Base-by-base conservation (phyloP, 2,113 vertebrate genomes). In the Aegithalos caudatus region DNA sequence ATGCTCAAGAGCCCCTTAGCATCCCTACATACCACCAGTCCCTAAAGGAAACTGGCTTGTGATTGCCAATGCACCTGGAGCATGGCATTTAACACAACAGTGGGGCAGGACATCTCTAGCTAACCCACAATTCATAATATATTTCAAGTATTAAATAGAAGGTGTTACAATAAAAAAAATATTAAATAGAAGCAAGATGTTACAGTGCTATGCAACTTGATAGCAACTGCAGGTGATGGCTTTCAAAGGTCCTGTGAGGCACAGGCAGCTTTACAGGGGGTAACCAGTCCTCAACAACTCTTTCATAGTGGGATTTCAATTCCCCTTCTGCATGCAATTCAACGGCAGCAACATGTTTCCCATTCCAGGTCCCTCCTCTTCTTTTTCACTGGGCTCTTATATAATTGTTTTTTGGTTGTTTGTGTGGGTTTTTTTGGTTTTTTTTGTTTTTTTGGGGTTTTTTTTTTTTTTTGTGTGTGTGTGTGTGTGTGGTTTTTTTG, bases 81-180 rank as follows among this genome's bases (percentile, higher is more conserved):
- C 1, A 0, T 1, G 3, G 19, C 16, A 29, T 31, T 29, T 62
- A 40, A n/a, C 38, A 28, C 18, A 10, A 3, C 12, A 18, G 2
- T 2, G 33, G 42, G n/a, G 13, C 47, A n/a, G 56, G 24, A 25
- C n/a, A 24, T 14, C 15, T 61, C 18, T 7, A n/a, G 48, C 47
- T 62, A 71, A 25, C n/a, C 24, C 29, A 62, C n/a, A 29, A 14
- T 0, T 29, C 29, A 62, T 47, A 62, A 40, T 40, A 4, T 22
- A 29, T 48, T 62, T 71, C 40, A 71, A 62, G 29, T 14, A 31
- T 35, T 40, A 62, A n/a, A 60, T 16, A 70, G 38, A 35, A 57
- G 21, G 20, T 20, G 54, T 28, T 61, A 53, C 33, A 70, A 20
- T 45, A 24, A 53, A 77, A 53, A 77, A 77, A 61, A 16, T 24